Conservation (phyloP, 2,113 vertebrate species). For the Lepus timidus region DNA sequence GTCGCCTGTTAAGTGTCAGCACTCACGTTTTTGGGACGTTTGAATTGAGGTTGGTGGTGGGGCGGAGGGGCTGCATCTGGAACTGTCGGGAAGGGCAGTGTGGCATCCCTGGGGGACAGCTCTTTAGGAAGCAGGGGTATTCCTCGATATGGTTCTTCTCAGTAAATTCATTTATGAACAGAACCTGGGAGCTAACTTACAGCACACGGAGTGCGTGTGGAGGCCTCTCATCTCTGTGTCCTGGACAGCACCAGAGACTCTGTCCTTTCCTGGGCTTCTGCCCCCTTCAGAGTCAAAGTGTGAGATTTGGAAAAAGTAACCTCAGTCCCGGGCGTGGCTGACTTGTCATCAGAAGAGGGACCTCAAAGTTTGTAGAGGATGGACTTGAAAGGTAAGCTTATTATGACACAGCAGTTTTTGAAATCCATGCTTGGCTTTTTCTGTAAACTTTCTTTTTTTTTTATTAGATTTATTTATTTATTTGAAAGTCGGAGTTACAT, state of each 20-base stretch:
- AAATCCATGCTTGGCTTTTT: no score
- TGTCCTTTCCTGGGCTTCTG: background rate
- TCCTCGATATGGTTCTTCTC: constrained; percentile 15
- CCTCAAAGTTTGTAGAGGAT: no score
- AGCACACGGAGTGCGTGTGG: background rate
- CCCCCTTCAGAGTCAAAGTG: background rate
- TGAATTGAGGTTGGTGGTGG: background rate
- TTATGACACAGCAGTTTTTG: no score
- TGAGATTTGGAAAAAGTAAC: background rate
- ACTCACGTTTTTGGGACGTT: background rate
- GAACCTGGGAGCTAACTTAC: background rate
- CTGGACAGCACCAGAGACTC: background rate
- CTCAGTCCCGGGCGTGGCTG: background rate
- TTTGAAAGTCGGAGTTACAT: no score
- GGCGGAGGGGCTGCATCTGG: rapidly evolving
- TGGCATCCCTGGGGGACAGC: background rate
- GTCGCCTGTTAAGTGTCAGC: background rate
- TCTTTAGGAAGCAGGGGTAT: background rate
- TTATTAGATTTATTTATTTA: no score
- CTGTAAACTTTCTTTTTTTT: no score
- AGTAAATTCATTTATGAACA: constrained; percentile 7
- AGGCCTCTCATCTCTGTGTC: background rate
- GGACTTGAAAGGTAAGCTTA: no score
- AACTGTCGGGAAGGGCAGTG: background rate
- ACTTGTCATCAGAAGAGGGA: background rate